These are phyloP conservation scores for Chironomus riparius DNA, from an alignment of 2,888 invertebrate species.

Conservation along the genomic window DNA sequence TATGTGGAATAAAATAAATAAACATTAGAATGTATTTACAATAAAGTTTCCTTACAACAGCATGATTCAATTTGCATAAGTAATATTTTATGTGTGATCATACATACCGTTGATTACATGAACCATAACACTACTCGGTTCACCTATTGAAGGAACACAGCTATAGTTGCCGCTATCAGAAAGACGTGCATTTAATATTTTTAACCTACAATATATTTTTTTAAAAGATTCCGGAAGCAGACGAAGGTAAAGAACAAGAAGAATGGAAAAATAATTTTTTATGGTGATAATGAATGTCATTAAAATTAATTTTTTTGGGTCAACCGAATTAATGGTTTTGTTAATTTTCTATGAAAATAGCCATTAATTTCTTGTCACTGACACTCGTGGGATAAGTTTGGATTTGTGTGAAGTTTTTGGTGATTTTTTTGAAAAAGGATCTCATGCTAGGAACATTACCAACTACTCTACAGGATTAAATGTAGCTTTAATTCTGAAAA, in stretches of 20 bases:
- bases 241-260: not conserved
- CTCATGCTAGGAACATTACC: too few species aligned
- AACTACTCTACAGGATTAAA: too few species aligned
- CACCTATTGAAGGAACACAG: conserved; percentile 78
- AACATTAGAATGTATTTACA: not conserved
- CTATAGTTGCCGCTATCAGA: conserved; percentile 83
- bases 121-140: conserved; percentile 73
- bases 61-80: not conserved
- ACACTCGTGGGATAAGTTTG: not conserved
- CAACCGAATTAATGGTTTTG: not conserved
- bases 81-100: not conserved
- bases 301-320: not conserved
- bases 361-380: not conserved
- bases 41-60: too few species aligned
- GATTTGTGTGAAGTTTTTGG: too few species aligned
- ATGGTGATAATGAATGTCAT: not conserved
- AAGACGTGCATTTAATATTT: conserved; percentile 62
- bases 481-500: too few species aligned
- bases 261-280: not conserved
- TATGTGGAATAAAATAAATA: conserved; percentile 32
- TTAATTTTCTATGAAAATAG: too few species aligned
- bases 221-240: not conserved
- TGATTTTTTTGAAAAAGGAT: too few species aligned
- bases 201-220: conserved; percentile 44
- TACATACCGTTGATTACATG: conserved; percentile 78